Base-by-base conservation (phyloP, 2,797 vertebrate genomes). In the Alosa sapidissima region DNA sequence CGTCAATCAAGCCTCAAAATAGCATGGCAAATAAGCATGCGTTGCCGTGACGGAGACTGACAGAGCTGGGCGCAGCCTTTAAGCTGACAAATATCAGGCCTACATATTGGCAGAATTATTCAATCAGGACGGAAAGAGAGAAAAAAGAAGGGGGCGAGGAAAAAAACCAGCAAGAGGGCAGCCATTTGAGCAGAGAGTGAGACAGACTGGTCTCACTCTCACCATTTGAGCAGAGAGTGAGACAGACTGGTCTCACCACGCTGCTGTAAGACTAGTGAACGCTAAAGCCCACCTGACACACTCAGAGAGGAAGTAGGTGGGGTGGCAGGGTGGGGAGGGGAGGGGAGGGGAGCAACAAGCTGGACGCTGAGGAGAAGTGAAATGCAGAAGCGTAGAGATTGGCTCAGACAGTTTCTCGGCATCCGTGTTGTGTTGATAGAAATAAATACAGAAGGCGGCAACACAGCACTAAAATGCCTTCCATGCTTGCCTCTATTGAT, bases 1-100 rank as follows among this genome's bases (percentile, higher is more conserved):
- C 90, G 96, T 97, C 98, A 98, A 96, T 99, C 98, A 97, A 93
- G 85, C 91, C 96, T 95, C 94, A 96, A 96, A 97, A 97, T 96
- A 97, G 96, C 96, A 96, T 94, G 91, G 92, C 95, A 97, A 97
- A 97, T 96, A 96, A 97, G 96, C 94, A 93, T 95, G 94, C 93
- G 88, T 93, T 83, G 92, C 94, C 94, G 95, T 95, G 95, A 95
- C 89, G 91, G 90, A 93, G 89, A 96, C 91, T 96, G 97, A 97
- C 96, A 88, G 92, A 94, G 90, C 94, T 92, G 88, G 82, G 90
- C 87, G 89, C 88, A 91, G 91, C 90, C 93, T 89, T 93, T 94
- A 90, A 90, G 93, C 93, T 96, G 96, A 96, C 94, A 94, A 94
- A 96, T 94, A 91, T 94, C 90, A 94, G 89, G 87, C 90, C 89